Evolutionary conservation across 2,797 vertebrate genomes (phyloP).

Genomic region (Somateria mollissima): DNA sequence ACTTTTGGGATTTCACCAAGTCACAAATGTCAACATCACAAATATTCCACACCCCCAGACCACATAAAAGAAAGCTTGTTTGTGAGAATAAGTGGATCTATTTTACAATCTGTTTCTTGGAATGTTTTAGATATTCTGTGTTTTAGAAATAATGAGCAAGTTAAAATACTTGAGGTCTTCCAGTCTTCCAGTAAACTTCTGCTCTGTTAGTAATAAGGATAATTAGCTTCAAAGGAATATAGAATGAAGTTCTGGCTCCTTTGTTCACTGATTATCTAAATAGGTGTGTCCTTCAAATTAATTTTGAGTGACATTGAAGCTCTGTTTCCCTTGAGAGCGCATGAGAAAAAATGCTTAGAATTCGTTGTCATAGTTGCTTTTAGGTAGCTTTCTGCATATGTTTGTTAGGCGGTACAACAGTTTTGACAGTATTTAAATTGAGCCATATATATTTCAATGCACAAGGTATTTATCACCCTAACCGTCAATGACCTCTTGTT

Average conservation of each 20-base stretch:
- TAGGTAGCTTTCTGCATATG: neutral
- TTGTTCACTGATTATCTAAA: neutral
- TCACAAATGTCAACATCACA: slow-evolving; percentile 11
- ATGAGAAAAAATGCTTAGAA: neutral
- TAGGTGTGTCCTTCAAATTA: neutral
- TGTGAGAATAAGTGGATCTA: neutral
- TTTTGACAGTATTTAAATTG: neutral
- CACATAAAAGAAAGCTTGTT: neutral
- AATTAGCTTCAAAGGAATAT: neutral
- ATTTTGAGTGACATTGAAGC: neutral
- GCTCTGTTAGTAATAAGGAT: neutral
- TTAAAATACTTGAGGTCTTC: neutral
- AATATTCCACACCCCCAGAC: neutral
- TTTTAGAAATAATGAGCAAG: neutral
- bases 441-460: neutral
- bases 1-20: neutral
- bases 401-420: neutral
- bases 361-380: neutral
- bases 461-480: neutral
- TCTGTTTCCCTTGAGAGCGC: fast-evolving
- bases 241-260: neutral
- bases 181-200: neutral
- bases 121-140: neutral
- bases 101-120: neutral
- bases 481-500: neutral